Percentiles rank a stretch among this genome's conserved stretches.
These are phyloP conservation scores for Tringa solitaria DNA, from an alignment of 2,113 vertebrate species.

Conservation along the genomic window DNA sequence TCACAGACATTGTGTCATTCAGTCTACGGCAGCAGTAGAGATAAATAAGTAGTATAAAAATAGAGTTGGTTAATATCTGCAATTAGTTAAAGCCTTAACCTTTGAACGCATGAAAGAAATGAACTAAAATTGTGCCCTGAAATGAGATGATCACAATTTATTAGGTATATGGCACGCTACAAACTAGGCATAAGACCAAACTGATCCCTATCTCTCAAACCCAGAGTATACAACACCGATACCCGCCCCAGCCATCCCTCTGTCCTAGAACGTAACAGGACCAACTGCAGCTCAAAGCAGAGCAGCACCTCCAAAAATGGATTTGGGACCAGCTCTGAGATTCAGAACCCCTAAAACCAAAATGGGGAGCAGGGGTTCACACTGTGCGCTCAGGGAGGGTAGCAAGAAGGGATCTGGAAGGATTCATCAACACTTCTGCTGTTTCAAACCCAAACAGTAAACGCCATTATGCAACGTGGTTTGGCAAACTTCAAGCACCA, in stretches of 20 bases:
- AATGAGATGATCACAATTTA: background rate
- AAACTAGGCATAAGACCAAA: background rate
- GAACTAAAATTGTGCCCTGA: background rate
- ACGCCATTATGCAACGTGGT: background rate
- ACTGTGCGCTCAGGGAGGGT: rapidly evolving
- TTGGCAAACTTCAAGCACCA: background rate
- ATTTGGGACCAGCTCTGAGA: background rate
- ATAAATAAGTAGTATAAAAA: background rate
- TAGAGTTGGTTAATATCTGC: background rate
- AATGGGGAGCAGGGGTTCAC: background rate
- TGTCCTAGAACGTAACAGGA: background rate
- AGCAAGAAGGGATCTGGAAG: background rate
- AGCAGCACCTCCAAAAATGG: background rate
- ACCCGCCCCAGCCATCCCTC: background rate
- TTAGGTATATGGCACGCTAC: background rate
- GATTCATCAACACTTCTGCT: background rate
- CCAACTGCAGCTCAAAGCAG: background rate
- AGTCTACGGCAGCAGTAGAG: background rate
- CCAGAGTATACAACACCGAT: rapidly evolving
- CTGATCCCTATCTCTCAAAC: background rate
- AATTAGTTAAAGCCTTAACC: background rate
- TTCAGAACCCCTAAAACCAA: background rate
- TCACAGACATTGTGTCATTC: background rate
- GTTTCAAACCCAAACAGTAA: background rate
- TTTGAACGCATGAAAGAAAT: background rate